Base-by-base conservation (phyloP, 2,888 invertebrate genomes). In the Drosophila incognita region DNA sequence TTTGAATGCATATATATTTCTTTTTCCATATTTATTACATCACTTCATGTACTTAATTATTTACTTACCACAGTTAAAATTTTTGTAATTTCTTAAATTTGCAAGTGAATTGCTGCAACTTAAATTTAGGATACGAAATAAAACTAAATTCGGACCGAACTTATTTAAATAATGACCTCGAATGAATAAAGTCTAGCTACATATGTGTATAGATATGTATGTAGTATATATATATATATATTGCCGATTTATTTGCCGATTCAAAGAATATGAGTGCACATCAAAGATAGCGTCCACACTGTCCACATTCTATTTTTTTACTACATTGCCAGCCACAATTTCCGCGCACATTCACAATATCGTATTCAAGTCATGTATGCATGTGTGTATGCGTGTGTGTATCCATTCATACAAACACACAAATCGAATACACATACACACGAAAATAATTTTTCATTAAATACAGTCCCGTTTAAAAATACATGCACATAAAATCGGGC, bases 201-300 rank as follows among this genome's bases (percentile, higher is more conserved):
- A 57, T n/a, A 52, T 56, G 59, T 36, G 36, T 35, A 56, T 58
- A 31, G 42, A 46, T 46, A 35, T 69, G 69, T 65, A 63, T 66
- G 36, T n/a, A 21, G 15, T 29, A 27, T 64, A 38, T 36, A 33
- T 57, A 27, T 51, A n/a, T 74, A 29, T 66, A 33, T 53, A 21
- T 58, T 57, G 40, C 46, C 52, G 60, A 64, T 61, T 24, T 46
- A 46, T 46, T 24, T 46, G 46, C 24, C 56, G 48, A 74, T 72
- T 77, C 66, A 48, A 65, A 68, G 53, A 82, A 80, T 85, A 77
- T 86, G 86, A 83, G 74, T 80, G 81, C 81, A 88, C 80, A 79
- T 79, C 59, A 70, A 79, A 78, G 61, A 78, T 78, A 81, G 70
- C 89, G 62, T 83, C 89, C 81, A 88, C 83, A 86, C 74, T 71